These are phyloP conservation scores for Chalcosyrphus nemorum DNA, from an alignment of 2,888 invertebrate species.

Conservation along the genomic window DNA sequence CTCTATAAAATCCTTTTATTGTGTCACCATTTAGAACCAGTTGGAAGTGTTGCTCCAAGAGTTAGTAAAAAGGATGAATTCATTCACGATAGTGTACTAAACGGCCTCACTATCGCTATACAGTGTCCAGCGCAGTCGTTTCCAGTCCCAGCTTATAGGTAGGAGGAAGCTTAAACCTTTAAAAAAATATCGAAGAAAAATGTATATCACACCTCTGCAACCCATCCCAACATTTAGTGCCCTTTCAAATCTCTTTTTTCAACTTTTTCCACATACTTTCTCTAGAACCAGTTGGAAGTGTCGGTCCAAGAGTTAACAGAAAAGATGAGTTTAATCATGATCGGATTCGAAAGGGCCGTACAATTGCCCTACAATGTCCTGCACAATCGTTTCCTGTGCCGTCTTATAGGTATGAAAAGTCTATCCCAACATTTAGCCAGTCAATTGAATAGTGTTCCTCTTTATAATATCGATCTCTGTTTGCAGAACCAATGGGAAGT, in stretches of 20 bases:
- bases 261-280: not conserved
- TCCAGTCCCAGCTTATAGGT: constrained; percentile 85
- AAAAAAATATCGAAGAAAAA: no score
- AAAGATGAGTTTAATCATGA: constrained; percentile 81
- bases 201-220: not conserved
- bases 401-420: not conserved
- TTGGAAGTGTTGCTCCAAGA: constrained; percentile 84
- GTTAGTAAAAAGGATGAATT: constrained; percentile 83
- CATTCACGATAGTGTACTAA: constrained; percentile 78
- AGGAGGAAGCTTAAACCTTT: constrained; percentile 65
- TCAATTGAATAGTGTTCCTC: not conserved
- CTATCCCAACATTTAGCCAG: constrained; percentile 19
- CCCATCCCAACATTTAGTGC: constrained; percentile 60
- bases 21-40: constrained; percentile 80
- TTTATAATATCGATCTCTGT: not conserved
- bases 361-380: constrained; percentile 87
- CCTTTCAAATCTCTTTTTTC: not conserved
- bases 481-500: constrained; percentile 83
- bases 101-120: constrained; percentile 83
- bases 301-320: constrained; percentile 84
- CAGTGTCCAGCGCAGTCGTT: constrained; percentile 89
- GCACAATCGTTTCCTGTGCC: constrained; percentile 84
- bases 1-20: no score
- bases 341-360: constrained; percentile 77
- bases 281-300: constrained; percentile 82